These are phyloP conservation scores for Abrostola tripartita DNA, from an alignment of 2,888 invertebrate species.

Conservation along the genomic window DNA sequence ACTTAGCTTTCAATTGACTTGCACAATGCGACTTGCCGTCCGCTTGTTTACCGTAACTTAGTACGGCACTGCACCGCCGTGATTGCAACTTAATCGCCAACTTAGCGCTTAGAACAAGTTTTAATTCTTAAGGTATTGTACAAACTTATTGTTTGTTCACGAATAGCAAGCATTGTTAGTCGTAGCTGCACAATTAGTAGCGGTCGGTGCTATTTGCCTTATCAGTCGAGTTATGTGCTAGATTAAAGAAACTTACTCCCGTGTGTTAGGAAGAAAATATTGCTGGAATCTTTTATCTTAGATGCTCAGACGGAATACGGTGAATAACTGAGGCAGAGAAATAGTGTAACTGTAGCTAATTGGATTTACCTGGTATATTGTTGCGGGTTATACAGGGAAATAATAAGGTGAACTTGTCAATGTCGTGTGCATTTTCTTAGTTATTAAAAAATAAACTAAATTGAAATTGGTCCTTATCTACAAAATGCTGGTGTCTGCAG, in stretches of 20 bases:
- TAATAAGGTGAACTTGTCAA: conserved; percentile 23
- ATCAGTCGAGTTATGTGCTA: conserved; percentile 59
- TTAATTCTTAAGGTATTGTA: conserved; percentile 72
- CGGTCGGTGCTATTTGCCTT: conserved; percentile 58
- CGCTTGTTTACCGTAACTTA: conserved; percentile 77
- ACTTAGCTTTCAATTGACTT: conserved; percentile 71
- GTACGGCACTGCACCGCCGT: conserved; percentile 63
- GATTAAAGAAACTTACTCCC: conserved; percentile 55
- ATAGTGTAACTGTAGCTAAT: conserved; percentile 15
- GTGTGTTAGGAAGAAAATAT: conserved; percentile 27
- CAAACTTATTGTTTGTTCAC: conserved; percentile 62
- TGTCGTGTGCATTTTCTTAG: too few species aligned
- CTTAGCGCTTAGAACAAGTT: conserved; percentile 72
- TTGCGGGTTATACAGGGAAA: conserved; percentile 19
- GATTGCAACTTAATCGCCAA: conserved; percentile 83
- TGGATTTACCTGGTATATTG: neutral
- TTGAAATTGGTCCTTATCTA: too few species aligned
- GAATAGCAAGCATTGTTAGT: conserved; percentile 49
- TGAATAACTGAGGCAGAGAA: conserved; percentile 14
- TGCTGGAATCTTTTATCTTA: conserved; percentile 31
- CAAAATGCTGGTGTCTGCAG: too few species aligned
- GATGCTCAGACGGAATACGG: conserved; percentile 2
- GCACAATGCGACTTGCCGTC: conserved; percentile 75
- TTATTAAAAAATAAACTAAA: too few species aligned
- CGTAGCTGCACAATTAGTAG: conserved; percentile 53